These are phyloP conservation scores for Pomatostomus ruficeps DNA, from an alignment of 2,113 vertebrate species.

Conservation along the genomic window DNA sequence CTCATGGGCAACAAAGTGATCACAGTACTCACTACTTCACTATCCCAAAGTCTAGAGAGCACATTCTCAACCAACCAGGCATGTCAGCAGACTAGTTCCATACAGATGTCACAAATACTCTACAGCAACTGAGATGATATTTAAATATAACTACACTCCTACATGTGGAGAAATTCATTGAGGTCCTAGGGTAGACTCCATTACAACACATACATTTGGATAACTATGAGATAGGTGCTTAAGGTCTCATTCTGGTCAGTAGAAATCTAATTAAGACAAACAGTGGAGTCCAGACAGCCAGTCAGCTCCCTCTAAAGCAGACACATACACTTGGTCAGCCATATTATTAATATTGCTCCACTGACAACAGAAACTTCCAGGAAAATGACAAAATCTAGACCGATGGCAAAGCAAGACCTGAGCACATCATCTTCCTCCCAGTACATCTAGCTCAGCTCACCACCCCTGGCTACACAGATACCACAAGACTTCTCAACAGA, in stretches of 20 bases:
- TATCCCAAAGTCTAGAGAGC: not conserved
- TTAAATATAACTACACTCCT: not conserved
- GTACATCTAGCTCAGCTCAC: not conserved
- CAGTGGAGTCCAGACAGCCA: not conserved
- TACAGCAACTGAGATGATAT: not conserved
- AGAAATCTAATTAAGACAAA: not conserved
- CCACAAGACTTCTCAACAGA: not conserved
- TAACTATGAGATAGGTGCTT: not conserved
- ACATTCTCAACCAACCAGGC: not conserved
- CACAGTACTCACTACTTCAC: not conserved
- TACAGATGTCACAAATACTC: not conserved
- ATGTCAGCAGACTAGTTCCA: not conserved
- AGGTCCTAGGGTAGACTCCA: not conserved
- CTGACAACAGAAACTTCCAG: not conserved
- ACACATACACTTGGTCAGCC: not conserved
- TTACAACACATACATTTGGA: not conserved
- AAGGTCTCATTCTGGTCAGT: not conserved
- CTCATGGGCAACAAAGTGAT: not conserved
- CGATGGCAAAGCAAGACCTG: not conserved
- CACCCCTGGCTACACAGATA: not conserved
- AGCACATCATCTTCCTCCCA: not conserved
- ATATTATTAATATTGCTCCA: not conserved
- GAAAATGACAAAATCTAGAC: not conserved
- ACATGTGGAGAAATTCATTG: not conserved
- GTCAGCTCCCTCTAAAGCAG: not conserved